Evolutionary conservation across 1,140 invertebrate species (phyloP), one percentile per base, ranked within the genome.

Genomic region (Ephestia elutella): DNA sequence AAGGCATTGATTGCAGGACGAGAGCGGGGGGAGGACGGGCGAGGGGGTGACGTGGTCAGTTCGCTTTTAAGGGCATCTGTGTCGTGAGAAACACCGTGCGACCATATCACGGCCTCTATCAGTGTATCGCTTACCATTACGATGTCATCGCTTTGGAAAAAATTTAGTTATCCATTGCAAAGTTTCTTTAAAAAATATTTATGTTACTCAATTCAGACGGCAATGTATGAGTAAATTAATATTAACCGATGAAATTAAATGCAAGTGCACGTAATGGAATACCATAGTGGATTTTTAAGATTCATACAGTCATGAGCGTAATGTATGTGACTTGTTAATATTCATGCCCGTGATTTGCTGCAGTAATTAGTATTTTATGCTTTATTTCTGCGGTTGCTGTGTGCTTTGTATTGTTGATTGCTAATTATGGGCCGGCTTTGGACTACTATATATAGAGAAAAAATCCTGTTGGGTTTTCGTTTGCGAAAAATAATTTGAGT

Each of bases 71-170:
- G 71, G 71, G 63, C 71, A 73, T 66, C 63, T 70, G 73, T 76
- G 79, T 72, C 79, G 79, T 82, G 79, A 72, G 79, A 82, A 82
- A 56, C 66, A 51, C 30, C 67, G 60, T 63, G 58, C 28, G 65
- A 64, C 56, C 62, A 30, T 57, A 65, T 58, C 53, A 56, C 53
- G 13, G 35, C 28, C 13, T 3, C n/a, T 48, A 49, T 48, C 25
- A 50, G 8, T 19, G 49, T 50, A 20, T 4, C 8, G 19, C 7
- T 5, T 21, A 20, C 4, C 3, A 8, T 9, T 3, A 9, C 49
- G 8, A 20, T 50, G 2, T 5, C 15, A 50, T 20, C 49, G 1
- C 0, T 13, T 20, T 20, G 5, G 9, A 44, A 11, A 0, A 10
- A 21, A 20, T 20, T 50, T 50, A 9, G 4, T 1, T 17, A 32